Evolutionary conservation across 2,888 invertebrate species (phyloP).

Genomic region (Brenthis hecate): DNA sequence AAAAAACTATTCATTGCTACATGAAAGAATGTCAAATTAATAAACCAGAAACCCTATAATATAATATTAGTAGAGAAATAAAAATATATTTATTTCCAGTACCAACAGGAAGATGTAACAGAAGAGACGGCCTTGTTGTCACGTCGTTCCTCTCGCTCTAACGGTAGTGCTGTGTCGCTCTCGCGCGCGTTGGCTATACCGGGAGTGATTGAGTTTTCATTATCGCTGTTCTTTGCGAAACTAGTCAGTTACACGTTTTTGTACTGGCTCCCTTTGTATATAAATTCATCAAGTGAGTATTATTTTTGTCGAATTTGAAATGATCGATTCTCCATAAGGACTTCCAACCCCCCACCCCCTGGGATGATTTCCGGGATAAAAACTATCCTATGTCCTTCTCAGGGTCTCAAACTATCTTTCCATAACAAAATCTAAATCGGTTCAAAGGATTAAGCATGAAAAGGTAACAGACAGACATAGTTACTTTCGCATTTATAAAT

Average conservation of each 20-base stretch:
- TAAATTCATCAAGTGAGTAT: constrained; percentile 90
- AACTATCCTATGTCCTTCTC: too few species aligned
- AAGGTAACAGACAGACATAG: too few species aligned
- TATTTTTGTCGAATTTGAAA: neutral
- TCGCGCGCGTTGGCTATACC: constrained; percentile 91
- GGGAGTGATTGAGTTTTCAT: constrained; percentile 95
- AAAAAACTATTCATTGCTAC: too few species aligned
- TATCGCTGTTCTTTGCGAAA: constrained; percentile 97
- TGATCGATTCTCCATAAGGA: neutral
- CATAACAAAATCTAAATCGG: too few species aligned
- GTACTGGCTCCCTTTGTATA: constrained; percentile 97
- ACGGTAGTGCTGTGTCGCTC: constrained; percentile 86
- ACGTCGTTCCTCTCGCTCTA: constrained; percentile 83
- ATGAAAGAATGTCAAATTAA: too few species aligned
- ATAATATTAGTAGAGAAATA: too few species aligned
- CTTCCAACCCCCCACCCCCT: neutral
- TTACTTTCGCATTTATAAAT: too few species aligned
- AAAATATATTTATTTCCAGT: constrained; percentile 15
- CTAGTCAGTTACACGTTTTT: constrained; percentile 98
- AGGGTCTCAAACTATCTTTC: too few species aligned
- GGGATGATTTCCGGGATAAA: too few species aligned
- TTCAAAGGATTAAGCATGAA: too few species aligned
- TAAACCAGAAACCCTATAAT: too few species aligned
- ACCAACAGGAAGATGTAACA: constrained; percentile 52
- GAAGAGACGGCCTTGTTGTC: constrained; percentile 68